Base-by-base conservation (phyloP, 2,888 invertebrate species). In the Troglohyphantes excavatus region DNA sequence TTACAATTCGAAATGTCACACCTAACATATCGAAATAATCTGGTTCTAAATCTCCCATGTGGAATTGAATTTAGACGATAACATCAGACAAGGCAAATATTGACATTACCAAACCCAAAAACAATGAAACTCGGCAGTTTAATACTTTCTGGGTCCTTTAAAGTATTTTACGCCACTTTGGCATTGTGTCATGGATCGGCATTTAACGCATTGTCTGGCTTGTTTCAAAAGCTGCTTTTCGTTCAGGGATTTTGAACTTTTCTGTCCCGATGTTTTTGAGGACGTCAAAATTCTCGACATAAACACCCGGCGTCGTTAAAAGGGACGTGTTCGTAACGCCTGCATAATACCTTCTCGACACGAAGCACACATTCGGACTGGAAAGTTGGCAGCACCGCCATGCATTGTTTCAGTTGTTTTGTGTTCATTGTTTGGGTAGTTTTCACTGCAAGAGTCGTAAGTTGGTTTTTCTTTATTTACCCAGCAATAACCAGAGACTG, bases 81-180 rank as follows among this genome's bases (percentile, higher is more conserved):
- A 53, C 53, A 53, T 53, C 53, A 53, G 53, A 53, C 53, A n/a
- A n/a, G n/a, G n/a, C 53, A 53, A 53, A 53, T 53, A 53, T 53
- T 53, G 13, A 53, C 53, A 53, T n/a, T n/a, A 17, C 53, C 53
- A 53, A 17, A 3, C 9, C 39, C 39, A 39, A 39, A 39, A 53
- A 53, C 53, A 53, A 53, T 53, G 53, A 5, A 17, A 17, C 53
- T 53, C 13, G 5, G 33, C 5, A 33, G 5, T 33, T 33, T 9
- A 33, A 33, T 9, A 33, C 33, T 33, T 33, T 33, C 33, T 33
- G 5, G 33, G 3, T 9, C 33, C 5, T 33, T n/a, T n/a, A n/a
- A n/a, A n/a, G n/a, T 3, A 13, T 17, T 53, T 53, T 53, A 17
- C 53, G 17, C 13, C 53, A 53, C 53, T 13, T 13, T 11, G 39